Conservation (phyloP, 2,113 vertebrate genomes). For the Ranitomeya variabilis region DNA sequence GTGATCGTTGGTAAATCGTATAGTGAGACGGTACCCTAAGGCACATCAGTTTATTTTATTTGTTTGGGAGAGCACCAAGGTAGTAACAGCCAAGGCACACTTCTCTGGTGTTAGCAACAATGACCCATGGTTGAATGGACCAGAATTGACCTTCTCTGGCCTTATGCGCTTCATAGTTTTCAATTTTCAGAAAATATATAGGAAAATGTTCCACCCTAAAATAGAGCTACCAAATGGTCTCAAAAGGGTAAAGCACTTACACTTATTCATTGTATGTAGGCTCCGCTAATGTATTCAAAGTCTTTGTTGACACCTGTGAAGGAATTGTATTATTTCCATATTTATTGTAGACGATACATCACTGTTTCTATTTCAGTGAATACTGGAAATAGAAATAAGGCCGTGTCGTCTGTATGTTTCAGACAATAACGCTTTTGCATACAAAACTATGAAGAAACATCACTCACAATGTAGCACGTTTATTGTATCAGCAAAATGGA, state of each 20-base stretch:
- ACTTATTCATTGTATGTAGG: conserved; percentile 18
- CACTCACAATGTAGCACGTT: not conserved
- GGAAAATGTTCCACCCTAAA: not conserved
- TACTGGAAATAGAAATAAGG: conserved; percentile 27
- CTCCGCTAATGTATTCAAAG: conserved; percentile 18
- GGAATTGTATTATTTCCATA: conserved; percentile 45
- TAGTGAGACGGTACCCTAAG: too few species aligned
- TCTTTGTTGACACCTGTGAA: conserved; percentile 39
- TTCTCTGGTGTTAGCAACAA: not conserved
- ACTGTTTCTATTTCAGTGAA: conserved; percentile 35
- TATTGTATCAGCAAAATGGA: conserved; percentile 1
- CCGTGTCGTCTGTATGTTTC: not conserved
- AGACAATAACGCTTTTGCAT: not conserved
- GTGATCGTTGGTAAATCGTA: too few species aligned
- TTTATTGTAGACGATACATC: conserved; percentile 38
- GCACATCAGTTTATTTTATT: too few species aligned
- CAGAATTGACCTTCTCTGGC: not conserved
- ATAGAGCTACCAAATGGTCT: not conserved
- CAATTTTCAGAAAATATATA: not conserved
- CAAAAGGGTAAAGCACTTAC: conserved; percentile 8
- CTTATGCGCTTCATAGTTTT: not conserved
- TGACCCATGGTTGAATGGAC: not conserved
- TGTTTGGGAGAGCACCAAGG: not conserved
- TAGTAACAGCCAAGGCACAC: not conserved
- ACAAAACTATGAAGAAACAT: not conserved